phyloP scores from a whole-genome alignment of 2,113 vertebrate genomes.

The Cricetomys ansorgei region DNA sequence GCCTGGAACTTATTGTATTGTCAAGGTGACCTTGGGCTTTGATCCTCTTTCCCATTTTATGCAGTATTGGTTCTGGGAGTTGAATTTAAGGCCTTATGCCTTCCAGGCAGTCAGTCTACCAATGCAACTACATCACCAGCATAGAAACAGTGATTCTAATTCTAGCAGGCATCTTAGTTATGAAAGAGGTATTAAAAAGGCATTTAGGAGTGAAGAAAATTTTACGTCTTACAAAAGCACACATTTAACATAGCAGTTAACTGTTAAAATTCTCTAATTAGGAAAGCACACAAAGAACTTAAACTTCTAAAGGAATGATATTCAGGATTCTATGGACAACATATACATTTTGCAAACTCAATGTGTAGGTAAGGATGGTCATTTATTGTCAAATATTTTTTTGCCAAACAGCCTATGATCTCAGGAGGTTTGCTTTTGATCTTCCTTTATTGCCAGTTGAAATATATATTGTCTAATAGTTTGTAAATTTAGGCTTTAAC shows the following conservation, averaged over 20 bases:
- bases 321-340: neutral
- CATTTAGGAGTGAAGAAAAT: neutral
- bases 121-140: neutral
- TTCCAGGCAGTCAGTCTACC: neutral
- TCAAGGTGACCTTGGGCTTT: neutral
- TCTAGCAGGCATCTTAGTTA: neutral
- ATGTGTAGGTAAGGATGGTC: neutral
- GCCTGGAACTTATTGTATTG: neutral
- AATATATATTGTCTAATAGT: neutral
- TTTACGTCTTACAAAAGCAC: neutral
- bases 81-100: neutral
- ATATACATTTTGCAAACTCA: neutral
- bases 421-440: neutral
- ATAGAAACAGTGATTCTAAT: neutral
- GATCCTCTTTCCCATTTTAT: no score
- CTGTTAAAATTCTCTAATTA: neutral
- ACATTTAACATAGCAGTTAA: neutral
- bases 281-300: neutral
- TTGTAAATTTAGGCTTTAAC: neutral
- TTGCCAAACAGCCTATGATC: neutral
- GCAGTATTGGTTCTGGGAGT: neutral
- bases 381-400: neutral
- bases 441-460: neutral
- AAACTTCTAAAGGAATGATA: neutral
- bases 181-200: neutral